A percentile compares a stretch with the other conserved stretches of the same genome.
phyloP scores from a whole-genome alignment of 2,888 invertebrate genomes.

The Plebejus anna region DNA sequence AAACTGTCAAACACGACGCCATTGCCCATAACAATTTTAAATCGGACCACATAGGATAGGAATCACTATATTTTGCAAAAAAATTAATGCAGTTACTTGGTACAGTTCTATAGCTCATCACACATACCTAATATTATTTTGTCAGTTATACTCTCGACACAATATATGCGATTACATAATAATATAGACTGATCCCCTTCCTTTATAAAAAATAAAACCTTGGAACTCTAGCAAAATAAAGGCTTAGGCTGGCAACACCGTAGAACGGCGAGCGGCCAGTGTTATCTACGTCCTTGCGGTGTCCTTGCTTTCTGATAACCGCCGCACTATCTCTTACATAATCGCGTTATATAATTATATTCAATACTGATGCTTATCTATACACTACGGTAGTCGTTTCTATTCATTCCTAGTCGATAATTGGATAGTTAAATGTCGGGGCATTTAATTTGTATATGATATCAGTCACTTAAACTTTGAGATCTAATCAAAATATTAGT shows the following conservation, averaged over 20 bases:
- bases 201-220: too few relatives aligned
- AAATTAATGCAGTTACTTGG: too few relatives aligned
- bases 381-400: background rate
- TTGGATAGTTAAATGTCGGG: slow-evolving; percentile 1
- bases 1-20: too few relatives aligned
- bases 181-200: too few relatives aligned
- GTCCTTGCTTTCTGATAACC: slow-evolving; percentile 78
- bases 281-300: slow-evolving; percentile 66
- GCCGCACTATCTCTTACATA: slow-evolving; percentile 44
- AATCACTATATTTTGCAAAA: too few relatives aligned
- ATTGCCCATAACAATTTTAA: too few relatives aligned
- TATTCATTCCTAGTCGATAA: slow-evolving; percentile 9
- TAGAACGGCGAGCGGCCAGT: slow-evolving; percentile 47
- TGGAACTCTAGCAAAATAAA: background rate
- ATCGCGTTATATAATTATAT: slow-evolving; percentile 27
- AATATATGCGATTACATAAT: too few relatives aligned
- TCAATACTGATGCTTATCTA: slow-evolving; percentile 16
- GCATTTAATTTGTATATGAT: background rate
- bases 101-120: too few relatives aligned
- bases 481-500: background rate
- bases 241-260: background rate
- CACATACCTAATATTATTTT: too few relatives aligned
- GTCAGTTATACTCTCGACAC: too few relatives aligned
- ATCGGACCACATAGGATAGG: too few relatives aligned
- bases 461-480: background rate